Evolutionary conservation across 1,140 invertebrate species (phyloP).

Genomic region (Tribolium madens): DNA sequence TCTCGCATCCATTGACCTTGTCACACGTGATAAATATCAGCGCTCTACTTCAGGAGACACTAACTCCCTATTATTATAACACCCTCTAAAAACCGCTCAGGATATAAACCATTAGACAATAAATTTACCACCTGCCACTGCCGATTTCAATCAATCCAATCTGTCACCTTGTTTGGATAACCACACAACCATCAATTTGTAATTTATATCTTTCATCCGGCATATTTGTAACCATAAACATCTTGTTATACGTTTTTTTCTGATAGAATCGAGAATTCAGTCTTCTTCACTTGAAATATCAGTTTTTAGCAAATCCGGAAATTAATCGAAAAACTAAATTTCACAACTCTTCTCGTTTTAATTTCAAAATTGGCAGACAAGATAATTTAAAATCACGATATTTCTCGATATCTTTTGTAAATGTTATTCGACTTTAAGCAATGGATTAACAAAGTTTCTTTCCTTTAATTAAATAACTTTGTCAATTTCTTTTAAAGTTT

Average conservation of each 20-base stretch:
- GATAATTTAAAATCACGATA: slow-evolving; percentile 34
- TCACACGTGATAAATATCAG: slow-evolving; percentile 46
- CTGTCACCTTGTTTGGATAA: slow-evolving; percentile 42
- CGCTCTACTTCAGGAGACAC: slow-evolving; percentile 42
- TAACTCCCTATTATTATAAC: slow-evolving; percentile 46
- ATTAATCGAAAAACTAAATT: background rate
- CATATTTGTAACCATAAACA: slow-evolving; percentile 34
- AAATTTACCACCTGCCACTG: slow-evolving; percentile 45
- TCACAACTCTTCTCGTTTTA: background rate
- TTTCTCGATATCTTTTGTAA: slow-evolving; percentile 28
- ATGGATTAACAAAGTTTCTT: slow-evolving; percentile 38
- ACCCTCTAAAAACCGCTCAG: slow-evolving; percentile 46
- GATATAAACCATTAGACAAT: slow-evolving; percentile 47
- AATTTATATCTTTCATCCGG: slow-evolving; percentile 34
- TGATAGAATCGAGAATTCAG: background rate
- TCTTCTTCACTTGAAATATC: background rate
- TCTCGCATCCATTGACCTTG: slow-evolving; percentile 46
- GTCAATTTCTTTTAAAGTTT: slow-evolving; percentile 45
- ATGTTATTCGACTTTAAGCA: slow-evolving; percentile 27
- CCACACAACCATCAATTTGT: slow-evolving; percentile 38
- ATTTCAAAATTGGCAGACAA: slow-evolving; percentile 5
- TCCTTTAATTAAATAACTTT: slow-evolving; percentile 44
- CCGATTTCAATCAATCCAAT: slow-evolving; percentile 45
- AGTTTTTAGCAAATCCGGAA: slow-evolving; percentile 2
- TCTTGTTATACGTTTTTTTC: slow-evolving; percentile 26